Conservation (phyloP, 37 sponge, comb jelly and placozoan species). For the Chondrilla cf. caribensis region DNA sequence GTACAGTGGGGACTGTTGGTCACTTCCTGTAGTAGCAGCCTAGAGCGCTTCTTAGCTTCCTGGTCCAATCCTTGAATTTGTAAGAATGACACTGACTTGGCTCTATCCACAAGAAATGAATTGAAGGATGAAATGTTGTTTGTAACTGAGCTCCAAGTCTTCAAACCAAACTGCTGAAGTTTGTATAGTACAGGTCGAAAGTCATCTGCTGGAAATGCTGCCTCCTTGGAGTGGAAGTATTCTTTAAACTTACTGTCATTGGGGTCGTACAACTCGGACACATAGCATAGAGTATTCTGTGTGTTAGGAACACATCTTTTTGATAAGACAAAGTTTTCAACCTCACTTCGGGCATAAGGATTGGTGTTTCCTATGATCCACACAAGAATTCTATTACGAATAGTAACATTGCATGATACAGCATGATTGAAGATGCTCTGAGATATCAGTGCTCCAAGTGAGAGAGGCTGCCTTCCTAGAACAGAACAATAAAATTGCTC, state of each 20-base stretch:
- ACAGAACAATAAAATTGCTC: not conserved
- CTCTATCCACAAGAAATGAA: constrained; percentile 22
- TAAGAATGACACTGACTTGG: constrained; percentile 9
- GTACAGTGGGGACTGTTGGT: not conserved
- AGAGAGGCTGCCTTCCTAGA: constrained; percentile 8
- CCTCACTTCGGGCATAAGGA: not conserved
- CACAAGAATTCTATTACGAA: constrained; percentile 27
- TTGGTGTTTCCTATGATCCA: constrained; percentile 36
- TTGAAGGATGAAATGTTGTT: not conserved
- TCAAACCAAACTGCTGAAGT: constrained; percentile 32
- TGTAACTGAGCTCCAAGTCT: constrained; percentile 34
- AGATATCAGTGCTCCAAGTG: constrained; percentile 16
- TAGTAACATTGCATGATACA: not conserved
- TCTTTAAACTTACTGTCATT: constrained; percentile 19
- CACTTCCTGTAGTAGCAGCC: not conserved
- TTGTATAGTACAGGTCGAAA: not conserved
- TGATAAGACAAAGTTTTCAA: not conserved
- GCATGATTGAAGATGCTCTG: constrained; percentile 32
- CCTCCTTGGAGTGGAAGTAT: constrained; percentile 28
- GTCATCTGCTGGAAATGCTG: constrained; percentile 26
- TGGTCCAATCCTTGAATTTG: not conserved
- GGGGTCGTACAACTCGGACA: constrained; percentile 37
- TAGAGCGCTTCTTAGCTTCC: not conserved
- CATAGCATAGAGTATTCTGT: not conserved
- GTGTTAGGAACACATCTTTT: not conserved